Conservation (phyloP, 1,140 invertebrate genomes). For the Drosophila bipectinata region DNA sequence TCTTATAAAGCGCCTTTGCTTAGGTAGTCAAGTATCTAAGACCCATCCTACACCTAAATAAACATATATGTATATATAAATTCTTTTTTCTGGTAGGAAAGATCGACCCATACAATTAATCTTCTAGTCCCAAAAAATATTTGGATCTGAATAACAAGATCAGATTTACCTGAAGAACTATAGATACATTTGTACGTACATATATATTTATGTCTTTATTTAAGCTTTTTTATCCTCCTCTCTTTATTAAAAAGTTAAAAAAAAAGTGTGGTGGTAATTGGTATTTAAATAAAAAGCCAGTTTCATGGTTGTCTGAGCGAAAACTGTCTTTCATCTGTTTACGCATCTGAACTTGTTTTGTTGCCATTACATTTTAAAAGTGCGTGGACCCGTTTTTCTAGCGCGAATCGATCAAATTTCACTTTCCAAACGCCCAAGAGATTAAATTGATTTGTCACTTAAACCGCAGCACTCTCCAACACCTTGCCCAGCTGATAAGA, state of each 20-base stretch:
- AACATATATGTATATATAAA: neutral
- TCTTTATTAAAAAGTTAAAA: neutral
- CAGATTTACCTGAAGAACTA: neutral
- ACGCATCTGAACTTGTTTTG: slow-evolving; percentile 61
- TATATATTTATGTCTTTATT: neutral
- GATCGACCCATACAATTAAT: neutral
- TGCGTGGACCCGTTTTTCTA: slow-evolving; percentile 53
- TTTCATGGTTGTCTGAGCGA: slow-evolving; percentile 27
- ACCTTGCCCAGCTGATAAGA: slow-evolving; percentile 2
- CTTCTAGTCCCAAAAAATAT: neutral
- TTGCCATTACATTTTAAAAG: slow-evolving; percentile 20
- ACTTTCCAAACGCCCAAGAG: slow-evolving; percentile 44
- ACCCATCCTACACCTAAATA: neutral
- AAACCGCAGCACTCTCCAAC: slow-evolving; percentile 21
- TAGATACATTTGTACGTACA: no score
- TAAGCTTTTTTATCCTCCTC: neutral
- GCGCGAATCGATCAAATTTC: slow-evolving; percentile 57
- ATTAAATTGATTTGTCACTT: slow-evolving; percentile 47
- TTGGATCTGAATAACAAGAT: neutral
- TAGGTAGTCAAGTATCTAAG: neutral
- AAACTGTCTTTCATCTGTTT: slow-evolving; percentile 55
- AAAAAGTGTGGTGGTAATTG: neutral
- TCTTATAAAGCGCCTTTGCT: neutral
- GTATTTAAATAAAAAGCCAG: slow-evolving; percentile 51
- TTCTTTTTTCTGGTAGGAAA: neutral